Evolutionary conservation across 2,113 vertebrate genomes (phyloP), one percentile per base, ranked within the genome.

Genomic region (Ciconia maguari): DNA sequence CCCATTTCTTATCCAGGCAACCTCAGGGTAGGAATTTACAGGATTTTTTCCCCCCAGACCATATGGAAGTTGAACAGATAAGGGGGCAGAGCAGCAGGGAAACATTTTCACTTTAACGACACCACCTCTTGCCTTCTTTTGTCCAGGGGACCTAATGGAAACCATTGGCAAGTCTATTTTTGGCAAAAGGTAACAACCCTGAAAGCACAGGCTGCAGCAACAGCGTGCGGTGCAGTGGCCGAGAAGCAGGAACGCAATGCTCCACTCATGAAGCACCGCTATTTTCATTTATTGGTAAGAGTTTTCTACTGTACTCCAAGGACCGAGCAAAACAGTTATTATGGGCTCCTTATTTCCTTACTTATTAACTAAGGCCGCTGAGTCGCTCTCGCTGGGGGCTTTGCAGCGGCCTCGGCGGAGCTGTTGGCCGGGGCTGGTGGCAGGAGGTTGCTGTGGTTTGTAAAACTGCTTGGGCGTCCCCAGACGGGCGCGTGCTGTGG

Each of bases 191-290:
- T 16, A 42, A 17, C 25, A 15, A 7, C 62, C 29, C 30, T 49
- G 80, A 29, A 11, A 46, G 27, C 62, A 25, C 11, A 6, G 74
- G 57, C 38, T 46, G 79, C 55, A 32, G 71, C 41, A 46, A 6
- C 52, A 32, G 55, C 8, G 0, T 2, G 14, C 3, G 4, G 34
- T 9, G n/a, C 7, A 21, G 49, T 32, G 48, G 34, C 32, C n/a
- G 3, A 38, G 69, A 13, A 30, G 51, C 7, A 6, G 10, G 71
- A 27, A 32, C 3, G n/a, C 49, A 9, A 24, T 0, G 11, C 32
- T n/a, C 34, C 16, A 1, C 38, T 72, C 58, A 6, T 66, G 19
- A 51, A 19, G 49, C 52, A 1, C 46, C 2, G 16, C 32, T 36
- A 7, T 34, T 65, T 48, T 21, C 74, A 38, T 54, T 27, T 36